Conservation (phyloP, 2,797 vertebrate species). For the Pantherophis alleghaniensis region DNA sequence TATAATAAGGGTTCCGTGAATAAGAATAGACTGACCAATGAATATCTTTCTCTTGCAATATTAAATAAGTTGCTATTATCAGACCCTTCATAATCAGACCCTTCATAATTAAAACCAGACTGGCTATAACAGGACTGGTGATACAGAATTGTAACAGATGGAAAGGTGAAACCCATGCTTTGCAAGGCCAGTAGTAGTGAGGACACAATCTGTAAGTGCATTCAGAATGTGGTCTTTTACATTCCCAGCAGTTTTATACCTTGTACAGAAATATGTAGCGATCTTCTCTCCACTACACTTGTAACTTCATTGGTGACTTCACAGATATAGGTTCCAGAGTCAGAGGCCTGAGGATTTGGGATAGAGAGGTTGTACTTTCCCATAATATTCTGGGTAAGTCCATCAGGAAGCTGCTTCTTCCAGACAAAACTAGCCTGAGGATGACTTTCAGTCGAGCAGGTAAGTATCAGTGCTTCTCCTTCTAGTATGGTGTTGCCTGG, state of each 20-base stretch:
- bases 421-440: conserved; percentile 51
- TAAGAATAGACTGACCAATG: not conserved
- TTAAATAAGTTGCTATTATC: not conserved
- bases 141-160: not conserved
- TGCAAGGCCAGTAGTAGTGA: not conserved
- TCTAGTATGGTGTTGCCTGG: not conserved
- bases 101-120: not conserved
- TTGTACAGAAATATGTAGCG: conserved; percentile 48
- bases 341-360: conserved; percentile 30
- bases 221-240: not conserved
- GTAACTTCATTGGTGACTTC: conserved; percentile 56
- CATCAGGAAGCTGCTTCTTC: conserved; percentile 46
- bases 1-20: not conserved
- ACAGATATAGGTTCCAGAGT: conserved; percentile 60
- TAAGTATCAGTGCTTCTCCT: conserved; percentile 47
- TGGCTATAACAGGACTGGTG: not conserved
- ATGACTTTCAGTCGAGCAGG: conserved; percentile 57
- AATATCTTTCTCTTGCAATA: not conserved
- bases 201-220: not conserved
- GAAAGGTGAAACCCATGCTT: not conserved
- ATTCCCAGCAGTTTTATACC: conserved; percentile 38
- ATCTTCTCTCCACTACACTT: conserved; percentile 45
- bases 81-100: not conserved
- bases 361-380: conserved; percentile 42
- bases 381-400: conserved; percentile 29